A percentile compares a stretch with the other conserved stretches of the same genome.
These are phyloP conservation scores for Pterostichus niger DNA, from an alignment of 2,888 invertebrate species.

Conservation along the genomic window DNA sequence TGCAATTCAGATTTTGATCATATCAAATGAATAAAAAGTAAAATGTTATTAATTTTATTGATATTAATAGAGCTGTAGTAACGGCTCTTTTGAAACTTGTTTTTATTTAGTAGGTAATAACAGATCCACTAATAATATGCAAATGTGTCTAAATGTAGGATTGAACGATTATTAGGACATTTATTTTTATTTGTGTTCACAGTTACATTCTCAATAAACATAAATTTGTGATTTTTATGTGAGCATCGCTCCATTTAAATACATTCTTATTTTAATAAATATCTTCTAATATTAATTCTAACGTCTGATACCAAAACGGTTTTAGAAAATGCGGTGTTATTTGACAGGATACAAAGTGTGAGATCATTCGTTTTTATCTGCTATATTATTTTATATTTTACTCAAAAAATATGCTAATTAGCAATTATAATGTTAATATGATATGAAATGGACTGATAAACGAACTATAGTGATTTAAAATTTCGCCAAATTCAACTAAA, in stretches of 20 bases:
- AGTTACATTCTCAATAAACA: conserved; percentile 6
- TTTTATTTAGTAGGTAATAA: not conserved
- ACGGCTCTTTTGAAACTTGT: not conserved
- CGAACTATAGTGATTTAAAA: too few relatives aligned
- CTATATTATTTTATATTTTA: too few relatives aligned
- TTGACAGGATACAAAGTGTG: too few relatives aligned
- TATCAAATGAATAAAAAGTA: not conserved
- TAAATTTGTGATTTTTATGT: conserved; percentile 9
- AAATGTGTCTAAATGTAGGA: not conserved
- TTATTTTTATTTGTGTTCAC: conserved; percentile 3
- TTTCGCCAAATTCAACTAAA: too few relatives aligned
- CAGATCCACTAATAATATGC: not conserved
- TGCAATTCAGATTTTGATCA: not conserved
- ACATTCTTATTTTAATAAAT: not conserved
- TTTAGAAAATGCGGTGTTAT: too few relatives aligned
- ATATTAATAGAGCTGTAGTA: conserved; percentile 3
- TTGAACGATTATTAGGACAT: not conserved
- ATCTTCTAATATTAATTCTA: not conserved
- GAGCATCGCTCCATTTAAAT: not conserved
- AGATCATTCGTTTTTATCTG: too few relatives aligned
- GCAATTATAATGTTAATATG: too few relatives aligned
- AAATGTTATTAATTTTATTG: conserved; percentile 15
- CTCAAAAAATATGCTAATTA: too few relatives aligned
- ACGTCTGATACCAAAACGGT: not conserved
- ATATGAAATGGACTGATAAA: too few relatives aligned